Conservation (phyloP, 2,113 vertebrate species). For the Mus pahari region DNA sequence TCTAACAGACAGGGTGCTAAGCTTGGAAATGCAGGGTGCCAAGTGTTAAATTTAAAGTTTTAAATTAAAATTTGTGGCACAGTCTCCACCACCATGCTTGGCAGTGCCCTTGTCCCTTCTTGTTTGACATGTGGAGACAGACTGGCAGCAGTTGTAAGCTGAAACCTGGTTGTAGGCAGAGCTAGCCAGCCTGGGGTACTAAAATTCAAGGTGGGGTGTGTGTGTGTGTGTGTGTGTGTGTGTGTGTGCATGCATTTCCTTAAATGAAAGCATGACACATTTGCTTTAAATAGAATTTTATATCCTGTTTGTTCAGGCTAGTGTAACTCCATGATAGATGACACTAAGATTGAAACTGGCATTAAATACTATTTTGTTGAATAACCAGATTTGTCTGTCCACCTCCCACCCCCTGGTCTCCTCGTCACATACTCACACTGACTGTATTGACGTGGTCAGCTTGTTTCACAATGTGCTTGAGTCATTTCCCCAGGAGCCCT, state of each 20-base stretch:
- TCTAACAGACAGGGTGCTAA: conserved; percentile 73
- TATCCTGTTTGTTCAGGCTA: conserved; percentile 81
- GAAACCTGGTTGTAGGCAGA: conserved; percentile 86
- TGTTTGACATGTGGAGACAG: conserved; percentile 86
- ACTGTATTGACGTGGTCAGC: conserved; percentile 64
- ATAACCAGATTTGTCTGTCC: conserved; percentile 81
- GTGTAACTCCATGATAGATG: conserved; percentile 77
- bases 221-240: conserved; percentile 46
- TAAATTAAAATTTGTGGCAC: conserved; percentile 78
- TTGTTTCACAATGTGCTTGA: conserved; percentile 84
- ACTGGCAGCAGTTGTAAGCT: conserved; percentile 90
- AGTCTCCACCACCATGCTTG: conserved; percentile 86
- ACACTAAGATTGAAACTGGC: conserved; percentile 80
- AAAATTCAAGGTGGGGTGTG: conserved; percentile 71
- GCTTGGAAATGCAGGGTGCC: conserved; percentile 68
- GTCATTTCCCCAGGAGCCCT: conserved; percentile 83
- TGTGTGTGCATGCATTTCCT: conserved; percentile 77
- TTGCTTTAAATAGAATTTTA: conserved; percentile 86
- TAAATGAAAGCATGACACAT: conserved; percentile 87
- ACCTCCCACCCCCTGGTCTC: conserved; percentile 71
- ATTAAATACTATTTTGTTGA: conserved; percentile 78
- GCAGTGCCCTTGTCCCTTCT: conserved; percentile 87
- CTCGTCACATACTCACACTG: neutral
- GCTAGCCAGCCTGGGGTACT: conserved; percentile 65
- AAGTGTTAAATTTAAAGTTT: conserved; percentile 82